These are phyloP conservation scores for Pelvicachromis taeniatus DNA, from an alignment of 2,113 vertebrate species.

Conservation along the genomic window DNA sequence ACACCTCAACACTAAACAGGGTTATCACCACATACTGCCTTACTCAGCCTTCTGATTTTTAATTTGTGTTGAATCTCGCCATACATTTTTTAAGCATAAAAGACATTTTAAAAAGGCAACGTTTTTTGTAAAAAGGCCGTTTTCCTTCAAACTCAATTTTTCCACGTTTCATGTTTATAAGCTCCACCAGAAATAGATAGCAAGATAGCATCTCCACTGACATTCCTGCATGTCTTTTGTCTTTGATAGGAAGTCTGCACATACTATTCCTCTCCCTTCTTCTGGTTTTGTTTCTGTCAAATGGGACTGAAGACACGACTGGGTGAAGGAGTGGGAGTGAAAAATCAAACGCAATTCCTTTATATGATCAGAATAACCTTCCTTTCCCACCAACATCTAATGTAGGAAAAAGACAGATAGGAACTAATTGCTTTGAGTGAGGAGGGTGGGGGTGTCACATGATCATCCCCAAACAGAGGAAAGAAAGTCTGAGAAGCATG, in stretches of 20 bases:
- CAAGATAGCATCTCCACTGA: conserved; percentile 55
- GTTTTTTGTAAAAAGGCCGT: not conserved
- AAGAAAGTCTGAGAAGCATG: not conserved
- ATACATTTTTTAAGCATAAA: not conserved
- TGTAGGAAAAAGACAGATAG: not conserved
- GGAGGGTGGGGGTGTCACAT: not conserved
- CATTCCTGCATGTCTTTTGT: conserved; percentile 41
- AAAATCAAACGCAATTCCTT: conserved; percentile 4
- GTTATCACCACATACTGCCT: not conserved
- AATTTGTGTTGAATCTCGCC: not conserved
- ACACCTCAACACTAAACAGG: not conserved
- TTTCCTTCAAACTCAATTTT: not conserved
- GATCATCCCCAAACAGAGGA: conserved; percentile 4
- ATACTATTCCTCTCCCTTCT: conserved; percentile 26
- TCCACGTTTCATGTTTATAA: conserved; percentile 18
- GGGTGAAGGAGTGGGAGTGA: not conserved
- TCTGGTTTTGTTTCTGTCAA: conserved; percentile 35
- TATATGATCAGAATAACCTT: conserved; percentile 29
- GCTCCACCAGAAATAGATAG: conserved; percentile 33
- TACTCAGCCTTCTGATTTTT: not conserved
- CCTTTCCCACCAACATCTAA: conserved; percentile 10
- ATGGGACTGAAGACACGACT: conserved; percentile 3
- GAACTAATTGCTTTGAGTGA: not conserved
- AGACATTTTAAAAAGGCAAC: not conserved
- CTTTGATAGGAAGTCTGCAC: conserved; percentile 20